Conservation (phyloP, 2,797 vertebrate species). For the Falco peregrinus region DNA sequence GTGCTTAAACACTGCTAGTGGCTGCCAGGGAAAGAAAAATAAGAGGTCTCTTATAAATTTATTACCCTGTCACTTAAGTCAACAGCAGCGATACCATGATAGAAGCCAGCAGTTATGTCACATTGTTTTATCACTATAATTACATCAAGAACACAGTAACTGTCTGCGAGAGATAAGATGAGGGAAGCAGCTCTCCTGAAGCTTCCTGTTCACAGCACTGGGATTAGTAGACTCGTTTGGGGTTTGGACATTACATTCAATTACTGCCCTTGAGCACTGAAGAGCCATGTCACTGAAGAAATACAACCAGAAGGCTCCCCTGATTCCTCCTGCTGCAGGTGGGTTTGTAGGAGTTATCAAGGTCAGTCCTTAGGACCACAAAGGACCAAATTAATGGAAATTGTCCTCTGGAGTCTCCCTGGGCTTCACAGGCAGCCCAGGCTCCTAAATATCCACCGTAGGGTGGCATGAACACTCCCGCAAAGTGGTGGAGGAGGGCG, state of each 20-base stretch:
- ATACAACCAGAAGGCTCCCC: neutral
- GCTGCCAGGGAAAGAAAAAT: conserved; percentile 66
- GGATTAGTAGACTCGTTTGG: conserved; percentile 74
- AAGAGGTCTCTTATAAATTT: conserved; percentile 77
- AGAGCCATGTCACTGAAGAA: conserved; percentile 49
- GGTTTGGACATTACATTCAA: conserved; percentile 71
- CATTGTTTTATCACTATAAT: conserved; percentile 82
- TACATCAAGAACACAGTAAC: conserved; percentile 80
- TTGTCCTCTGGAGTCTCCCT: neutral
- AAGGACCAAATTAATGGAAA: neutral
- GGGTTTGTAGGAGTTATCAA: neutral
- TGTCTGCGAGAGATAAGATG: conserved; percentile 79
- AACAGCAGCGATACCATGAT: conserved; percentile 74
- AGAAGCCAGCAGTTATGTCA: conserved; percentile 76
- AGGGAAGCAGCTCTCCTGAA: conserved; percentile 67
- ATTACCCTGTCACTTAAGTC: conserved; percentile 80
- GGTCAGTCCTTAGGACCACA: neutral
- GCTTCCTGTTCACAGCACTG: conserved; percentile 64
- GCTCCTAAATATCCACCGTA: neutral
- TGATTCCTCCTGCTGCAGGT: neutral
- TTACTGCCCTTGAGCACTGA: conserved; percentile 68
- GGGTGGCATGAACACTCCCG: neutral
- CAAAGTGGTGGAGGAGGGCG: neutral
- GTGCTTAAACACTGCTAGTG: conserved; percentile 47
- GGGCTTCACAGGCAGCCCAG: neutral